Evolutionary conservation across 2,113 vertebrate species (phyloP), one percentile per base, ranked within the genome.

Genomic region (Hippocampus comes): DNA sequence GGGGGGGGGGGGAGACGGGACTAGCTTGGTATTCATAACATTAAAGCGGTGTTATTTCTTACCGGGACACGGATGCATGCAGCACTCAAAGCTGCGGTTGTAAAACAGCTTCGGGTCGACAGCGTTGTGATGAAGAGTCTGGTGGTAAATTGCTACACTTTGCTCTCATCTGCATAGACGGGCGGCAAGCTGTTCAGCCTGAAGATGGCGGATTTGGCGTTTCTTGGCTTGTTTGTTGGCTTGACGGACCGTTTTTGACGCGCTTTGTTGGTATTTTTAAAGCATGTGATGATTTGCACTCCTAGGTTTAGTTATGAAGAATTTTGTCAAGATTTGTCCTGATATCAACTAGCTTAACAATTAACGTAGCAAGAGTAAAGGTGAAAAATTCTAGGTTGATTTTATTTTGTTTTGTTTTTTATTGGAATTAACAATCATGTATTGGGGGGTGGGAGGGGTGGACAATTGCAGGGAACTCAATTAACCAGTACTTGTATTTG

Each of bases 41-140:
- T 94, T 96, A 96, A 96, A 95, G 94, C 91, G 91, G 87, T 87
- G 93, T 95, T 95, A 95, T 94, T 95, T 94, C 94, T 93, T 93
- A 93, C 94, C 95, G 92, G 91, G 91, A 91, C 34, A 6, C 87
- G 88, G 88, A 88, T 85, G 80, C 82, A 91, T 84, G 86, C 90
- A 71, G 88, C 90, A 90, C 89, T 90, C 90, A 84, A 80, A 84
- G 53, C 41, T 55, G 43, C 34, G 27, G 70, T 30, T 74, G 66
- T 71, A 72, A 83, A 85, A 77, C 43, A 76, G 59, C 66, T 74
- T 23, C 65, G 43, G 64, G 70, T 15, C 9, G 38, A 72, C 68
- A 72, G 68, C 67, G 71, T 64, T 63, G 63, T 74, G 78, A 84
- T 71, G 49, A 82, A 77, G 63, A 73, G 68, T 75, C 78, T 73